Evolutionary conservation across 1,140 invertebrate genomes (phyloP), one percentile per base, ranked within the genome.

Genomic region (Aphaenogaster rudis): DNA sequence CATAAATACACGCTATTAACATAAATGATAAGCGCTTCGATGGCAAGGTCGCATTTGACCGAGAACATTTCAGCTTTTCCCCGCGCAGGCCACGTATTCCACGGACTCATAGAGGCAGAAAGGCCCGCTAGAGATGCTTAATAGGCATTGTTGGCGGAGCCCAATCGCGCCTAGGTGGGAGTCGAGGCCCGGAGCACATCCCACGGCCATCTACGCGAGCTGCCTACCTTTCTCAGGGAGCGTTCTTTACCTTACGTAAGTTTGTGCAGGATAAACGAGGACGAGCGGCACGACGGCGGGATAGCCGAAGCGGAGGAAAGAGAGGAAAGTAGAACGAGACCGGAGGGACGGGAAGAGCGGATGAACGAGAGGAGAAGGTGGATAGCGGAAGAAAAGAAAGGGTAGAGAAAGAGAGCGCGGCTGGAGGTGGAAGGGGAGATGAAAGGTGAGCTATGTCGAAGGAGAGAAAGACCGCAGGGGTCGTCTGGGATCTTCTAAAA

Each of bases 141-240:
- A 95, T 94, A 93, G 95, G 93, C 93, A 91, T 94, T 92, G 94
- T 94, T 92, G 91, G 86, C 72, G 71, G 79, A 84, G 64, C 87
- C 89, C 72, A 81, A 63, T 87, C 88, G 87, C 87, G 71, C 76
- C 45, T 86, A 93, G 92, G 93, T 93, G 94, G 93, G 94, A 94
- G 94, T 94, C 92, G 88, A 89, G 90, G 92, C 94, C 94, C 88
- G 86, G 80, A 94, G 95, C 94, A 88, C 92, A 66, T 95, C 94
- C 94, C 95, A 95, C 94, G 94, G 95, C 94, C 90, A 94, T 93
- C 91, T 93, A 93, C 91, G 92, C 90, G 91, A 92, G 88, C 90
- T 87, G 90, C 87, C 88, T 90, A 90, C 87, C 92, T 94, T 94
- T 95, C 94, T 93, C 94, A 94, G 89, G 92, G 87, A 91, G 84